phyloP scores from a whole-genome alignment of 2,888 invertebrate species.

The Abscondita cerata region DNA sequence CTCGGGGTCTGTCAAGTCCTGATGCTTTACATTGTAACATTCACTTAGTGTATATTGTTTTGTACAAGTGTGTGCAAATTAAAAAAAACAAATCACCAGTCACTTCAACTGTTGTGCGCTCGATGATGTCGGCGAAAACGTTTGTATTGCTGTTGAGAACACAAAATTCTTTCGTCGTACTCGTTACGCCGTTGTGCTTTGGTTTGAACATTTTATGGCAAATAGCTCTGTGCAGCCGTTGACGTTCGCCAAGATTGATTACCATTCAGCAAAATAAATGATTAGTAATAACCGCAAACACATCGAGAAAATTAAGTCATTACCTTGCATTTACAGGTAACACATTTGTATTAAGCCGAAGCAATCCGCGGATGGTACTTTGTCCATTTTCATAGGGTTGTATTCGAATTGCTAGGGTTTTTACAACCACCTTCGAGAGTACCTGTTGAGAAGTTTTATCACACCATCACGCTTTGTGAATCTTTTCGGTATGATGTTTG shows the following conservation, averaged over 20 bases:
- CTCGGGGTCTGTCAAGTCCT: constrained; percentile 52
- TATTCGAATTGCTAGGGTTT: constrained; percentile 66
- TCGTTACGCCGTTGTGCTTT: constrained; percentile 49
- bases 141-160: constrained; percentile 61
- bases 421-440: constrained; percentile 83
- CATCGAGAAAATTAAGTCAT: constrained; percentile 46
- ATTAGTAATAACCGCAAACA: too few species aligned
- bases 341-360: constrained; percentile 91
- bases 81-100: constrained; percentile 12
- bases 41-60: constrained; percentile 62
- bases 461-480: constrained; percentile 59
- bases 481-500: constrained; percentile 29
- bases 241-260: constrained; percentile 80
- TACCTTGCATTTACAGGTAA: constrained; percentile 91
- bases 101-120: constrained; percentile 42
- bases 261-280: constrained; percentile 69
- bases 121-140: constrained; percentile 43
- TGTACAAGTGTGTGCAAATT: constrained; percentile 56
- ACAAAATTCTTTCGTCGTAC: constrained; percentile 63
- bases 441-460: constrained; percentile 72
- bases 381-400: constrained; percentile 69
- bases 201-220: constrained; percentile 65
- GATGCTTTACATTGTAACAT: constrained; percentile 23
- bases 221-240: constrained; percentile 75
- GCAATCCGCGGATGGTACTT: constrained; percentile 90